Evolutionary conservation across 2,797 vertebrate genomes (phyloP).

Genomic region (Lophura swinhoii): DNA sequence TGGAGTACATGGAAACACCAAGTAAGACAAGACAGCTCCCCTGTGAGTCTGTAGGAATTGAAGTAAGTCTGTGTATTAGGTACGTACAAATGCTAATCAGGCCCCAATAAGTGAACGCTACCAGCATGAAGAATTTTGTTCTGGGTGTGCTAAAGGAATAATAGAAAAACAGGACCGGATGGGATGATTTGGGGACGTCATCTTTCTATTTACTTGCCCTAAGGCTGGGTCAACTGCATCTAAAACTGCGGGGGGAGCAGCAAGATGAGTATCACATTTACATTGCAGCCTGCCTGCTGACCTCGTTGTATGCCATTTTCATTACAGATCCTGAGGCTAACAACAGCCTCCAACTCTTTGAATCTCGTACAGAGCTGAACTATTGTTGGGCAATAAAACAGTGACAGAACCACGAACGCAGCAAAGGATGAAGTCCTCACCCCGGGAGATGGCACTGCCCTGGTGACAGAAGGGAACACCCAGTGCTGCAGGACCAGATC

Average conservation of each 20-base stretch:
- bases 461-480: background rate
- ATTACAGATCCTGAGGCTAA: background rate
- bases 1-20: background rate
- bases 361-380: background rate
- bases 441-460: background rate
- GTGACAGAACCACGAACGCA: accelerated
- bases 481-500: accelerated
- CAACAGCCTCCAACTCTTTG: background rate
- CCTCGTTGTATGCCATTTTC: background rate
- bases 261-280: background rate
- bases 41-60: background rate
- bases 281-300: background rate
- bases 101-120: background rate
- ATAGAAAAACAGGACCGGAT: background rate
- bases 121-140: background rate
- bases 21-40: background rate
- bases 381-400: background rate
- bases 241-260: background rate
- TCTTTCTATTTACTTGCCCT: background rate
- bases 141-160: background rate
- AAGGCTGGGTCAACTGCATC: background rate
- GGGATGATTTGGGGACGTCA: background rate
- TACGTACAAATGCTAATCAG: background rate
- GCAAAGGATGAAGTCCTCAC: background rate
- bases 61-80: background rate